phyloP scores from a whole-genome alignment of 2,113 vertebrate species.

The Brachyistius frenatus region DNA sequence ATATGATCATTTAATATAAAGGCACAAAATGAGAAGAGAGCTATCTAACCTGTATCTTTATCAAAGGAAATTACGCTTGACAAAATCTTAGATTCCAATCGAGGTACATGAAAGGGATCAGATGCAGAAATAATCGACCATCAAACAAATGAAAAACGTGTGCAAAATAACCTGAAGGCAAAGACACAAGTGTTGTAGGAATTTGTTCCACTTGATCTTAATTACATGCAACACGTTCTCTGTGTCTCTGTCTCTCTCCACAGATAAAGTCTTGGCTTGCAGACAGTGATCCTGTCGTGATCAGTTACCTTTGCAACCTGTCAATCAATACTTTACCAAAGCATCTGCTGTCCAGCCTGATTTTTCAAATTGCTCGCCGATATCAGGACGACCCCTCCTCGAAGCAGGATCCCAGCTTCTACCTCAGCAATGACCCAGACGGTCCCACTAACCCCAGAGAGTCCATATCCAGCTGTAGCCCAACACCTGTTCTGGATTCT shows the following conservation, averaged over 20 bases:
- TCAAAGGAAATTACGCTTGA: too few relatives aligned
- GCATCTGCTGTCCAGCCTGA: constrained; percentile 76
- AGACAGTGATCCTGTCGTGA: constrained; percentile 75
- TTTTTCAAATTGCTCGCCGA: constrained; percentile 69
- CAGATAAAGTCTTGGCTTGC: constrained; percentile 83
- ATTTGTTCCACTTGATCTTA: too few relatives aligned
- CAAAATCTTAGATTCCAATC: too few relatives aligned
- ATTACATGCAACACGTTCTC: too few relatives aligned
- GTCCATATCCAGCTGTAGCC: not conserved
- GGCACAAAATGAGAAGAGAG: too few relatives aligned
- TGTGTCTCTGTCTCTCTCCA: constrained; percentile 14
- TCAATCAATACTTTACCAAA: constrained; percentile 52
- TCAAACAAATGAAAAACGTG: too few relatives aligned
- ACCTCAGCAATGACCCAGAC: not conserved
- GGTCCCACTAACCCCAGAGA: not conserved
- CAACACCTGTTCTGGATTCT: constrained; percentile 8
- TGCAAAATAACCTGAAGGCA: too few relatives aligned
- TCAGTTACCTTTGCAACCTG: constrained; percentile 72
- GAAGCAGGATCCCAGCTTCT: not conserved
- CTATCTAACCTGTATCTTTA: too few relatives aligned
- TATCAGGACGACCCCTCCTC: constrained; percentile 47
- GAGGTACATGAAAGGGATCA: too few relatives aligned
- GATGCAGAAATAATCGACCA: too few relatives aligned
- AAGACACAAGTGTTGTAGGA: not conserved
- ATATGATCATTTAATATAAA: too few relatives aligned